Evolutionary conservation across 2,797 vertebrate species (phyloP).

Genomic region (Karalla daura): DNA sequence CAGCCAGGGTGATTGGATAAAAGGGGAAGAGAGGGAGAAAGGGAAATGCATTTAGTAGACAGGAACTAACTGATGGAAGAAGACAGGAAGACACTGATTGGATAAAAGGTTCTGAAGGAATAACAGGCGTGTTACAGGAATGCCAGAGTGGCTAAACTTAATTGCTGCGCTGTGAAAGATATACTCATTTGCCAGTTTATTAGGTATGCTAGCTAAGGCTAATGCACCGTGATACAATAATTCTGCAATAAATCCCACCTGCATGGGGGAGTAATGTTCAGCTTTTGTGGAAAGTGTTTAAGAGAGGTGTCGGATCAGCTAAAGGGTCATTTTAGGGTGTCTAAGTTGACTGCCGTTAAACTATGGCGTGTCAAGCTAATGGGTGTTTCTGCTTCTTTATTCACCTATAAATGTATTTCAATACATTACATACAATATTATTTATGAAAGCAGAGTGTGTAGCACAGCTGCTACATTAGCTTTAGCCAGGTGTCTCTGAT

Average conservation of each 20-base stretch:
- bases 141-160: neutral
- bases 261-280: neutral
- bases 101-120: constrained; percentile 32
- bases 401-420: too few relatives aligned
- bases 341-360: too few relatives aligned
- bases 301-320: too few relatives aligned
- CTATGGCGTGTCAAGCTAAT: too few relatives aligned
- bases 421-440: neutral
- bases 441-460: neutral
- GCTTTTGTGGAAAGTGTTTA: neutral
- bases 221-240: neutral
- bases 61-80: constrained; percentile 33
- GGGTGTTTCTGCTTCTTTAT: too few relatives aligned
- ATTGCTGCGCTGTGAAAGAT: neutral
- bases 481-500: neutral
- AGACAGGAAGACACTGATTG: constrained; percentile 18
- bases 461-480: too few relatives aligned
- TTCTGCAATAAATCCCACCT: neutral
- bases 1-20: constrained; percentile 28
- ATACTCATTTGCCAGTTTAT: constrained; percentile 7
- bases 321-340: too few relatives aligned
- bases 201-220: neutral
- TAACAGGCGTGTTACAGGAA: constrained; percentile 21
- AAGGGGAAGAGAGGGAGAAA: constrained; percentile 12
- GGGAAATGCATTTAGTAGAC: constrained; percentile 20